Conservation (phyloP, 2,888 invertebrate genomes). For the Thymelicus lineola region DNA sequence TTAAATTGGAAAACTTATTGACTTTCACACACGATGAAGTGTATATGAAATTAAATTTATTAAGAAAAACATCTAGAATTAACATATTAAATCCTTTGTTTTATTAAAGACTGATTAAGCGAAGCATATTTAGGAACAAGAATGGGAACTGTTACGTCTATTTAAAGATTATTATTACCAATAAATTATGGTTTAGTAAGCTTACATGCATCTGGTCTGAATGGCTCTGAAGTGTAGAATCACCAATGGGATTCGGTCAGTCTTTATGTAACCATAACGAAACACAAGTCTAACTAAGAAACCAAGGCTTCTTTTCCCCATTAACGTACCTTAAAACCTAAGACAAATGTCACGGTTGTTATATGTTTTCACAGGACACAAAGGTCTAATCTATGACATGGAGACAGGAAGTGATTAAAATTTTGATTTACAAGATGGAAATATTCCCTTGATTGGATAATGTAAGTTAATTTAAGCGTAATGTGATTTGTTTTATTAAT, state of each 20-base stretch:
- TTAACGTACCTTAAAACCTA: too few relatives aligned
- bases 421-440: too few relatives aligned
- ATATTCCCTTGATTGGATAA: too few relatives aligned
- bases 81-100: constrained; percentile 20
- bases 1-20: constrained; percentile 22
- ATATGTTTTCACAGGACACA: too few relatives aligned
- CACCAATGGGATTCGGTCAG: constrained; percentile 6
- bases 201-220: constrained; percentile 32
- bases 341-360: too few relatives aligned
- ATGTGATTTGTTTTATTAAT: too few relatives aligned
- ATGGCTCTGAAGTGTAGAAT: constrained; percentile 35
- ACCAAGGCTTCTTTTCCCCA: too few relatives aligned
- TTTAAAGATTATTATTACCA: constrained; percentile 37
- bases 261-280: constrained; percentile 24
- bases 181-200: constrained; percentile 32
- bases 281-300: background rate
- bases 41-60: constrained; percentile 16
- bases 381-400: too few relatives aligned
- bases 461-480: too few relatives aligned
- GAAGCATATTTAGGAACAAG: constrained; percentile 27
- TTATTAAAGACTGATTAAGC: constrained; percentile 18
- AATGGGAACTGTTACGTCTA: constrained; percentile 33
- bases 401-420: too few relatives aligned
- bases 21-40: constrained; percentile 11
- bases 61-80: constrained; percentile 23